These are phyloP conservation scores for Danaus melanippus DNA, from an alignment of 1,140 invertebrate species.

Conservation along the genomic window DNA sequence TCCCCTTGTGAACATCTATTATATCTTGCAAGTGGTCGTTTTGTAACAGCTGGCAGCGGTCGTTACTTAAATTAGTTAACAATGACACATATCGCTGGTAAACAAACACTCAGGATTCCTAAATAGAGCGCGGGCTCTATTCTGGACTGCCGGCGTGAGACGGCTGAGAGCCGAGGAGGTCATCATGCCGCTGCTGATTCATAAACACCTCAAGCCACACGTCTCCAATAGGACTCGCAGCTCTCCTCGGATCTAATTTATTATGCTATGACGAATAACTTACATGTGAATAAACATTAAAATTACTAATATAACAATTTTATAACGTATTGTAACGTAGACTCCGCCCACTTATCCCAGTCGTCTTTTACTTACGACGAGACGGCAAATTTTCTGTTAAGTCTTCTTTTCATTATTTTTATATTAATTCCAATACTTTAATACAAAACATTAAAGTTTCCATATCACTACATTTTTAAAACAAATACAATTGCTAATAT, in stretches of 20 bases:
- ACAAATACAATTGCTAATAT: no score
- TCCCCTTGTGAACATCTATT: constrained; percentile 21
- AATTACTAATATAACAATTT: background rate
- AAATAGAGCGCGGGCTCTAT: constrained; percentile 65
- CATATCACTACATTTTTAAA: no score
- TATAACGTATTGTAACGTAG: no score
- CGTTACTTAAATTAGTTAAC: constrained; percentile 72
- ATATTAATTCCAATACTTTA: no score
- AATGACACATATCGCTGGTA: constrained; percentile 71
- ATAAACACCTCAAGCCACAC: constrained; percentile 59
- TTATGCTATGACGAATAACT: background rate
- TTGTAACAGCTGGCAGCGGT: constrained; percentile 65
- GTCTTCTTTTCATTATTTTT: no score
- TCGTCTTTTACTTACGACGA: no score
- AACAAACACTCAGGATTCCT: constrained; percentile 65
- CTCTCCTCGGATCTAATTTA: constrained; percentile 1
- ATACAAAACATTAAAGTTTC: no score
- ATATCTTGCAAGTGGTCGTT: constrained; percentile 33
- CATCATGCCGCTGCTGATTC: constrained; percentile 56
- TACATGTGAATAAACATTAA: no score
- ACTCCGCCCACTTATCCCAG: no score
- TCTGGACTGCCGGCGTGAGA: constrained; percentile 52
- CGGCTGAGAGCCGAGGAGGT: no score
- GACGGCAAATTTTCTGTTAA: no score
- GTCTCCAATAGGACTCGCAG: constrained; percentile 20